Evolutionary conservation across 2,113 vertebrate genomes (phyloP).

Genomic region (Chaenocephalus aceratus): DNA sequence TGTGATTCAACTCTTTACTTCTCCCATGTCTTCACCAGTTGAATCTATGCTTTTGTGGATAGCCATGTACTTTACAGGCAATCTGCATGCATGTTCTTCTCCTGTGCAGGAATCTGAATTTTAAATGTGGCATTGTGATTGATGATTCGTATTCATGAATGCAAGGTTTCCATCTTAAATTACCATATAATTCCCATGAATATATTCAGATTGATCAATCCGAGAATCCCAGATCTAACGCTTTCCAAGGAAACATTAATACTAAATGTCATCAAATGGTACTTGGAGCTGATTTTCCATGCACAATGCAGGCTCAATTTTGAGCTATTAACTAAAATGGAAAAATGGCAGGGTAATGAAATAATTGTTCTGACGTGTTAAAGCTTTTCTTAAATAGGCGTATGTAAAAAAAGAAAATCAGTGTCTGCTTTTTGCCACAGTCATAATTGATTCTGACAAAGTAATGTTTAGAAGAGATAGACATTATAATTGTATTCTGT

Average conservation of each 20-base stretch:
- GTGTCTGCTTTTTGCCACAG: slow-evolving; percentile 1
- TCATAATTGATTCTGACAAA: slow-evolving; percentile 3
- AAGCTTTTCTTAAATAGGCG: slow-evolving; percentile 13
- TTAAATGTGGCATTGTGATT: slow-evolving; percentile 70
- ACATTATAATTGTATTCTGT: background rate
- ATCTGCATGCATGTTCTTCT: slow-evolving; percentile 43
- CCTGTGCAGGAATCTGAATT: slow-evolving; percentile 55
- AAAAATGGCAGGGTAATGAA: slow-evolving; percentile 31
- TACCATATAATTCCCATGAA: slow-evolving; percentile 68
- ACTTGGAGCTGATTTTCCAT: slow-evolving; percentile 58
- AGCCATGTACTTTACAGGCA: slow-evolving; percentile 20
- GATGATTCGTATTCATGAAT: slow-evolving; percentile 71
- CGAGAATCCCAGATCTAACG: slow-evolving; percentile 44
- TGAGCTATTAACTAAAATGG: slow-evolving; percentile 42
- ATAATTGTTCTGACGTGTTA: slow-evolving; percentile 46
- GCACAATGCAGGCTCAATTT: slow-evolving; percentile 30
- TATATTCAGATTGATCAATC: slow-evolving; percentile 74
- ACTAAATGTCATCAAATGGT: slow-evolving; percentile 57
- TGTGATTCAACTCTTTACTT: background rate
- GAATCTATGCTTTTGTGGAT: slow-evolving; percentile 7
- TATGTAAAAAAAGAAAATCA: slow-evolving; percentile 6
- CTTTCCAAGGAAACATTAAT: slow-evolving; percentile 56
- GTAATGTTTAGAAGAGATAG: background rate
- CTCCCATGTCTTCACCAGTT: background rate
- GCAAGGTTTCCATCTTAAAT: slow-evolving; percentile 60